phyloP scores from a whole-genome alignment of 2,797 vertebrate genomes.

The Helostoma temminkii region DNA sequence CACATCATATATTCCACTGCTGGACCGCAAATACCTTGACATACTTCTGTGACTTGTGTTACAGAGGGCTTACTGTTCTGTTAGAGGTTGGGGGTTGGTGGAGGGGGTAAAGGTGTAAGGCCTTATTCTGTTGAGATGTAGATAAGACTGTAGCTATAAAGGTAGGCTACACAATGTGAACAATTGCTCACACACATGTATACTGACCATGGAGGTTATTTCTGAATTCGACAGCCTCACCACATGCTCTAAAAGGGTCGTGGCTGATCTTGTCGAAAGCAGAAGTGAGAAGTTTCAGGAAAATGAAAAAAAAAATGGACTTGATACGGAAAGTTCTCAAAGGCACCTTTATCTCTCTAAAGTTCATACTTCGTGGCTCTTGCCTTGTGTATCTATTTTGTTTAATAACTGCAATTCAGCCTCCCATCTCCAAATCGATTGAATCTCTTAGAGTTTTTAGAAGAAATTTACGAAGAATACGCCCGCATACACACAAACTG shows the following conservation, averaged over 20 bases:
- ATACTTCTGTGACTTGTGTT: conserved; percentile 36
- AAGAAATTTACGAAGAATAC: conserved; percentile 6
- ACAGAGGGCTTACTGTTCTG: conserved; percentile 61
- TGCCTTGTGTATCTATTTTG: background rate
- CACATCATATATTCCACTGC: background rate
- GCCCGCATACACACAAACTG: background rate
- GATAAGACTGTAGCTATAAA: conserved; percentile 82
- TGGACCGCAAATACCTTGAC: conserved; percentile 34
- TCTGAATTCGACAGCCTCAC: conserved; percentile 82
- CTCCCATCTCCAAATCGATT: background rate
- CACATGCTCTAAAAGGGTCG: conserved; percentile 82
- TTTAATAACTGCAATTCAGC: conserved; percentile 7
- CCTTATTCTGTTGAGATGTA: conserved; percentile 73
- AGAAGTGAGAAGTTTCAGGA: conserved; percentile 90
- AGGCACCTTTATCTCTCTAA: conserved; percentile 55
- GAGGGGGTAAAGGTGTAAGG: conserved; percentile 58
- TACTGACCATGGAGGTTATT: conserved; percentile 83
- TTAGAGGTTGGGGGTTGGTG: conserved; percentile 46
- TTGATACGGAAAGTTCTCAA: conserved; percentile 73
- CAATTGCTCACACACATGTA: conserved; percentile 82
- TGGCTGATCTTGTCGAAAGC: conserved; percentile 84
- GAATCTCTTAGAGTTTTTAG: background rate
- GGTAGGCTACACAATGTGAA: conserved; percentile 73
- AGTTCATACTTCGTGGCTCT: conserved; percentile 17
- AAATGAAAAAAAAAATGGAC: conserved; percentile 79